Percentiles rank a stretch among this genome's conserved stretches.
phyloP scores from a whole-genome alignment of 1,140 invertebrate genomes.

The Oncopeltus fasciatus region DNA sequence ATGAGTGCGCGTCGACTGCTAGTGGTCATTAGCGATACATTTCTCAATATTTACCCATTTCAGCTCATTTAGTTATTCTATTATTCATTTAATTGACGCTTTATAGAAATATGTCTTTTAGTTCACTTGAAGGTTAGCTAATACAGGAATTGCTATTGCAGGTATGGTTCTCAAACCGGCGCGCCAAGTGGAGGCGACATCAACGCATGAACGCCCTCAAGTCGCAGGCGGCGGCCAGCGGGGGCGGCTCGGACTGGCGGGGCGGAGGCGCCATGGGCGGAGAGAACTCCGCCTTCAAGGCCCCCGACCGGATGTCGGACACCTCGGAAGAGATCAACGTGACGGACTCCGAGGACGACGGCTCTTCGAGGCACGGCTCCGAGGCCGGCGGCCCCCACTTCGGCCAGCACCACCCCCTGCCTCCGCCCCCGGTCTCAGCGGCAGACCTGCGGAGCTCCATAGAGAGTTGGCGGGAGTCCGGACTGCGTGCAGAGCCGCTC shows the following conservation, averaged over 20 bases:
- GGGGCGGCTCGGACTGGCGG: slow-evolving; percentile 25
- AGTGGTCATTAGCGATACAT: too few relatives aligned
- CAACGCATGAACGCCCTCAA: slow-evolving; percentile 86
- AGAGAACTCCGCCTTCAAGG: slow-evolving; percentile 71
- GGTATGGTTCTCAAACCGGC: slow-evolving; percentile 98
- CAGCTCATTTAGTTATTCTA: too few relatives aligned
- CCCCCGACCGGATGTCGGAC: slow-evolving; percentile 32
- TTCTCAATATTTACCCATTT: too few relatives aligned
- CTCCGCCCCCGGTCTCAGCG: background rate
- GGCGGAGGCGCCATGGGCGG: slow-evolving; percentile 69
- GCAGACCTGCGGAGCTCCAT: slow-evolving; percentile 20
- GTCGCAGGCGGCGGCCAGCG: slow-evolving; percentile 32
- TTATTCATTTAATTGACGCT: too few relatives aligned
- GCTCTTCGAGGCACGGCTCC: background rate
- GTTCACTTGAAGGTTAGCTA: too few relatives aligned
- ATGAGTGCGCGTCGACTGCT: too few relatives aligned
- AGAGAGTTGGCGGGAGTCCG: slow-evolving; percentile 23
- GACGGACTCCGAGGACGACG: slow-evolving; percentile 24
- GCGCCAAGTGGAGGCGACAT: slow-evolving; percentile 90
- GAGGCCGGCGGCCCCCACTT: background rate
- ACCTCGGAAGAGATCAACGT: slow-evolving; percentile 28
- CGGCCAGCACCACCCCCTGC: too few relatives aligned
- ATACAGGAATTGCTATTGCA: too few relatives aligned
- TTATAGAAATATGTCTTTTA: too few relatives aligned
- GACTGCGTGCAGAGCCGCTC: slow-evolving; percentile 20